Evolutionary conservation across 2,888 invertebrate species (phyloP).

Genomic region (Harpalus rubripes): DNA sequence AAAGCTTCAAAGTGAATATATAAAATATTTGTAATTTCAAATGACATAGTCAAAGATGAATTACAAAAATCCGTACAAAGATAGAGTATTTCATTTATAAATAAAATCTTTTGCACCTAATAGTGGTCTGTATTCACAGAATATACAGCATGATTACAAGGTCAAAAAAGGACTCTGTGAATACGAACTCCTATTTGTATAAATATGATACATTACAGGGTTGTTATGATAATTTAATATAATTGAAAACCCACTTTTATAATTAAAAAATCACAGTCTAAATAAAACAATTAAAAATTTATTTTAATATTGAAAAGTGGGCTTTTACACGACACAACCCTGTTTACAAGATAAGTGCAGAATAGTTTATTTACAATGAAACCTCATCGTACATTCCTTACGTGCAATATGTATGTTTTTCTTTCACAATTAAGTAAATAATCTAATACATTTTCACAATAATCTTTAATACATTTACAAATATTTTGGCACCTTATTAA

Average conservation of each 20-base stretch:
- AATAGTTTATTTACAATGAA: slow-evolving; percentile 31
- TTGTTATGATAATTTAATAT: background rate
- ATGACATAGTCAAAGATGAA: slow-evolving; percentile 61
- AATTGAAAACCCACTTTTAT: background rate
- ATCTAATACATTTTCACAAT: slow-evolving; percentile 60
- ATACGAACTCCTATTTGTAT: slow-evolving; percentile 3
- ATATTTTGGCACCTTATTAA: slow-evolving; percentile 66
- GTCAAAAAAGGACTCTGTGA: background rate
- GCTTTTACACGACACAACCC: background rate
- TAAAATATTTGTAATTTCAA: slow-evolving; percentile 67
- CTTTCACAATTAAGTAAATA: slow-evolving; percentile 62
- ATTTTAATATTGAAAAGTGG: background rate
- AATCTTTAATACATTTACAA: slow-evolving; percentile 63
- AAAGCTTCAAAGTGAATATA: slow-evolving; percentile 65
- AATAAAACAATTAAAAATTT: background rate
- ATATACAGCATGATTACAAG: background rate
- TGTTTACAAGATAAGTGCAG: slow-evolving; percentile 40
- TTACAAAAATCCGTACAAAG: slow-evolving; percentile 61
- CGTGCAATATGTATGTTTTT: slow-evolving; percentile 62
- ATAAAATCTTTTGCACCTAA: slow-evolving; percentile 48
- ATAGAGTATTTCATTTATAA: slow-evolving; percentile 42
- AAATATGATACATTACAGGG: slow-evolving; percentile 14
- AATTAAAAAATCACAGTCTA: background rate
- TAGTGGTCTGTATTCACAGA: background rate
- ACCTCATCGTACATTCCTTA: slow-evolving; percentile 36